Conservation (phyloP, 1,140 invertebrate species). For the Trichomalopsis sarcophagae region DNA sequence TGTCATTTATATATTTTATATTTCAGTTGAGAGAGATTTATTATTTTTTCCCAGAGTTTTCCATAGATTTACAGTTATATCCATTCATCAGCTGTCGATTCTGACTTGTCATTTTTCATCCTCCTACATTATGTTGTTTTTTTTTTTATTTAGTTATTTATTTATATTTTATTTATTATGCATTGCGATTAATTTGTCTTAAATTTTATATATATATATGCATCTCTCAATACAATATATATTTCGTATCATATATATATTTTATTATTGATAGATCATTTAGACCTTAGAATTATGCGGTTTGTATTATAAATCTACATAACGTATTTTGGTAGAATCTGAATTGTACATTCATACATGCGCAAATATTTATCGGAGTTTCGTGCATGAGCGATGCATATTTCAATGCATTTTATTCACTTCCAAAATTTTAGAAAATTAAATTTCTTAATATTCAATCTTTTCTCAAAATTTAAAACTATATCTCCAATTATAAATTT, state of each 20-base stretch:
- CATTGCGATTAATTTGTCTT: constrained; percentile 43
- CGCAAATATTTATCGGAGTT: constrained; percentile 41
- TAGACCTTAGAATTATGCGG: constrained; percentile 40
- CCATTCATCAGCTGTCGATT: constrained; percentile 33
- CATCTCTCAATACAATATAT: constrained; percentile 45
- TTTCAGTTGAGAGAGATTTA: constrained; percentile 51
- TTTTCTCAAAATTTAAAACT: not conserved
- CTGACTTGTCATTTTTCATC: constrained; percentile 36
- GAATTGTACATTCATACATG: constrained; percentile 46
- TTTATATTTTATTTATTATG: constrained; percentile 49
- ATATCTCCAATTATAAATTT: not conserved
- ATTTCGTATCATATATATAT: constrained; percentile 45
- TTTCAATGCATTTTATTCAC: not conserved
- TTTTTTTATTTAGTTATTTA: constrained; percentile 40
- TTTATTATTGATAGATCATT: constrained; percentile 51
- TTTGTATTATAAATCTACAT: constrained; percentile 50
- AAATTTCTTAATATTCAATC: not conserved
- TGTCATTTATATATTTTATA: constrained; percentile 50
- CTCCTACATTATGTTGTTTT: constrained; percentile 23
- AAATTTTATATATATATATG: constrained; percentile 41
- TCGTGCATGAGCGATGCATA: constrained; percentile 52
- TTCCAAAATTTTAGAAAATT: not conserved
- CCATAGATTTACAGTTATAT: constrained; percentile 50
- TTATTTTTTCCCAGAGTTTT: constrained; percentile 40
- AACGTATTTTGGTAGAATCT: constrained; percentile 30